Evolutionary conservation across 2,113 vertebrate species (phyloP).

Genomic region (Hippoglossus stenolepis): DNA sequence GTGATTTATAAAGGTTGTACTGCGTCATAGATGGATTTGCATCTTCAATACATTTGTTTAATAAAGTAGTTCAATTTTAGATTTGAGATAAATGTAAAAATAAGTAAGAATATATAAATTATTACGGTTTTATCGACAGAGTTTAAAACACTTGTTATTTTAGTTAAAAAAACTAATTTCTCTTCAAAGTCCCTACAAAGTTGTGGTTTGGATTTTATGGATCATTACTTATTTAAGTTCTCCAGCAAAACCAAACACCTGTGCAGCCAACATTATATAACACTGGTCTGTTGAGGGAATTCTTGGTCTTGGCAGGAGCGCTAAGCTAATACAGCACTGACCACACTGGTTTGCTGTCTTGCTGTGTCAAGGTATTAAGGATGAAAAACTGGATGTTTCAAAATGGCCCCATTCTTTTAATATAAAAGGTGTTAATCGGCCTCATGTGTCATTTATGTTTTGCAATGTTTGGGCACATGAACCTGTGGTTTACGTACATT

Average conservation of each 20-base stretch:
- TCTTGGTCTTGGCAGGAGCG: neutral
- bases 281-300: neutral
- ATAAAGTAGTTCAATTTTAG: no score
- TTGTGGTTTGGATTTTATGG: slow-evolving; percentile 13
- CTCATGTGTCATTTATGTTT: neutral
- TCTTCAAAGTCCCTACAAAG: neutral
- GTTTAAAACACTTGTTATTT: neutral
- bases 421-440: neutral
- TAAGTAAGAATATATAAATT: no score
- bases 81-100: no score
- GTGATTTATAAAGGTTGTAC: neutral
- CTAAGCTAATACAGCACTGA: neutral
- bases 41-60: neutral
- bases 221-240: neutral
- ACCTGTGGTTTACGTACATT: neutral
- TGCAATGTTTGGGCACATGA: neutral
- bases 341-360: neutral
- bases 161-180: no score
- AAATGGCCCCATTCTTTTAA: neutral
- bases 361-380: neutral
- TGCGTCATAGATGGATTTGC: no score
- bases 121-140: no score
- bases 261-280: slow-evolving; percentile 2
- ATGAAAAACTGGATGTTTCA: neutral
- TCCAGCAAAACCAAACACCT: slow-evolving; percentile 7